Percentiles rank a stretch among this genome's conserved stretches.
Conservation (phyloP, 2,113 vertebrate genomes). For the Sinosuthora webbiana region DNA sequence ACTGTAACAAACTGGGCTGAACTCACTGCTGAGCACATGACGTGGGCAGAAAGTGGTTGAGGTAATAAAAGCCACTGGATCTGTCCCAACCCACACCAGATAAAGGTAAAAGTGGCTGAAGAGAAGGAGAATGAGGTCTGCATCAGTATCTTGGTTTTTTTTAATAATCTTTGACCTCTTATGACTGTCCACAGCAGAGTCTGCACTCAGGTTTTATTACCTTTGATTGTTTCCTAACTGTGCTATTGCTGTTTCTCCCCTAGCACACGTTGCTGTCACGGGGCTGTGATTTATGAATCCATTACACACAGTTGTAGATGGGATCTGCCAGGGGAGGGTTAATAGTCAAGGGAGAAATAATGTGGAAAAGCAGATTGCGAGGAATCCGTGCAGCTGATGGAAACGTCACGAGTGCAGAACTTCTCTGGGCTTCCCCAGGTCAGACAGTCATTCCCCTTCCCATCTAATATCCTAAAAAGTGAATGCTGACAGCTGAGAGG, state of each 20-base stretch:
- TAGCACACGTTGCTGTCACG: background rate
- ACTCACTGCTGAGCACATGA: accelerated
- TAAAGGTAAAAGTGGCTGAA: background rate
- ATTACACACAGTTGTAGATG: background rate
- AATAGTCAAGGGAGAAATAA: background rate
- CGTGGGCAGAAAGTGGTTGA: background rate
- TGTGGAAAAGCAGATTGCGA: background rate
- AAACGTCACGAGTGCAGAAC: background rate
- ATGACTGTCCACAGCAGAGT: background rate
- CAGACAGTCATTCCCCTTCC: background rate
- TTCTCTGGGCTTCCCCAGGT: background rate
- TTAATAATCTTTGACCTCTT: background rate
- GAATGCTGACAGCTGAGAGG: background rate
- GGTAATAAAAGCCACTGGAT: background rate
- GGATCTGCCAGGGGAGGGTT: background rate
- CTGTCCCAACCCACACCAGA: background rate
- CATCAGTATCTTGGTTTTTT: background rate
- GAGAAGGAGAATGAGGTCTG: background rate
- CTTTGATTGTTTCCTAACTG: background rate
- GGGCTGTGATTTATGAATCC: background rate
- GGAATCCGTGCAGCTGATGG: background rate
- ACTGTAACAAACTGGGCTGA: background rate
- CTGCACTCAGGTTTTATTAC: background rate
- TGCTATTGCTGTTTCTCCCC: background rate
- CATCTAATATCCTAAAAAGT: background rate